Evolutionary conservation across 1,140 invertebrate species (phyloP).

Genomic region (Papilio xuthus): DNA sequence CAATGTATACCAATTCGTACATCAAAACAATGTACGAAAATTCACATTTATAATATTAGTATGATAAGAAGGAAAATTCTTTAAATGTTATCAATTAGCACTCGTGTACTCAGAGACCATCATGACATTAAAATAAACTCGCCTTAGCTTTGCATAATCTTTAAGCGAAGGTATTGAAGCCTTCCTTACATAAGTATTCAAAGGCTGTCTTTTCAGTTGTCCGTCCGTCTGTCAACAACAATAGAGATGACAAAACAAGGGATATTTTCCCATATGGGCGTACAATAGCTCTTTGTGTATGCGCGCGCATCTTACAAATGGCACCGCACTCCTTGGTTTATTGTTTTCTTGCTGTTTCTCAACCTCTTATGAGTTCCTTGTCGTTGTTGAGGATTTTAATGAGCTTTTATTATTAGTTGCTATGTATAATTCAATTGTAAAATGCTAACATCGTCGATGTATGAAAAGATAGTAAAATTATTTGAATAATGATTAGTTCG

Average conservation of each 20-base stretch:
- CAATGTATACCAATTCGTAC: background rate
- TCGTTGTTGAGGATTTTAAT: constrained; percentile 42
- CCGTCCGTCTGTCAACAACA: constrained; percentile 75
- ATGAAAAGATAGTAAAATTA: background rate
- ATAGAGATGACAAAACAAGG: constrained; percentile 75
- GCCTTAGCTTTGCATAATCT: constrained; percentile 66
- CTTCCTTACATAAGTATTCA: constrained; percentile 72
- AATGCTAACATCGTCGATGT: background rate
- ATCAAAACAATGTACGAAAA: background rate
- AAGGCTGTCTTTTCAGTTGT: constrained; percentile 78
- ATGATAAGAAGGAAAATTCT: background rate
- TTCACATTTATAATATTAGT: background rate
- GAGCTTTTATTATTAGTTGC: constrained; percentile 7
- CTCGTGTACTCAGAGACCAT: background rate
- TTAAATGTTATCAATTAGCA: background rate
- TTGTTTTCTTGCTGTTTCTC: constrained; percentile 59
- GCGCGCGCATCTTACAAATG: constrained; percentile 58
- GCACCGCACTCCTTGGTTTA: constrained; percentile 52
- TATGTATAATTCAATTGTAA: constrained; percentile 16
- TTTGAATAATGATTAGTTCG: too few species aligned
- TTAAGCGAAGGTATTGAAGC: constrained; percentile 50
- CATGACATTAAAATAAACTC: constrained; percentile 5
- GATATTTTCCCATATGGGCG: constrained; percentile 78
- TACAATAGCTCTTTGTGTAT: constrained; percentile 69
- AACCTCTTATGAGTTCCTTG: constrained; percentile 51